A percentile compares a stretch with the other conserved stretches of the same genome.
Evolutionary conservation across 2,888 invertebrate species (phyloP).

Genomic region (Glaucopsyche alexis): DNA sequence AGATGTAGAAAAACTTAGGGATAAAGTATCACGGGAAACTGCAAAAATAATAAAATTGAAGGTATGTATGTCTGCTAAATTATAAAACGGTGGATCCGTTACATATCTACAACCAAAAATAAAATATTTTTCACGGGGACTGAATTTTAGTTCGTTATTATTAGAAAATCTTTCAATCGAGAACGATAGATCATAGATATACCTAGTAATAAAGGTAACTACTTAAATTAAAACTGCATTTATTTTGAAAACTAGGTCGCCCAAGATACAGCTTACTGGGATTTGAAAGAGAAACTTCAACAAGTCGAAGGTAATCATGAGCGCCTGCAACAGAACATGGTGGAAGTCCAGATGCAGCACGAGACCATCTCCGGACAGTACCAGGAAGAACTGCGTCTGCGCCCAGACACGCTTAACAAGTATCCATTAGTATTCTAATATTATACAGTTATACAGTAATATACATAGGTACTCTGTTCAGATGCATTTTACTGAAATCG

Average conservation of each 20-base stretch:
- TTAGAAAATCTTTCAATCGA: too few species aligned
- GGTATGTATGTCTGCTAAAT: slow-evolving; percentile 43
- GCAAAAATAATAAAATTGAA: slow-evolving; percentile 64
- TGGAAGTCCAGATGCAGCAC: slow-evolving; percentile 68
- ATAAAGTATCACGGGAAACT: slow-evolving; percentile 61
- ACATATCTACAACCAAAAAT: too few species aligned
- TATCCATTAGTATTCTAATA: slow-evolving; percentile 36
- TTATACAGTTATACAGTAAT: neutral
- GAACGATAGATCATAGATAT: too few species aligned
- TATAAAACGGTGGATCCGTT: too few species aligned
- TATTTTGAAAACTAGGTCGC: slow-evolving; percentile 52
- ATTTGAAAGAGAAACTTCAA: slow-evolving; percentile 59
- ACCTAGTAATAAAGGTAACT: too few species aligned
- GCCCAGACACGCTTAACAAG: slow-evolving; percentile 66
- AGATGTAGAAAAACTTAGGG: slow-evolving; percentile 60
- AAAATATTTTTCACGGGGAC: too few species aligned
- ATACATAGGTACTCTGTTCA: too few species aligned
- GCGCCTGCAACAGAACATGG: slow-evolving; percentile 67
- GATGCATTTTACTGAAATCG: too few species aligned
- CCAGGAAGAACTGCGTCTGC: slow-evolving; percentile 61
- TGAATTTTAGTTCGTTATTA: too few species aligned
- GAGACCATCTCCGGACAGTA: slow-evolving; percentile 62
- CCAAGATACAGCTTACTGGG: slow-evolving; percentile 69
- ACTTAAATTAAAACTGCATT: neutral
- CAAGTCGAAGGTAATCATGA: slow-evolving; percentile 61